These are phyloP conservation scores for Rhabdophis nuchalis DNA, from an alignment of 2,797 vertebrate species.

Conservation along the genomic window DNA sequence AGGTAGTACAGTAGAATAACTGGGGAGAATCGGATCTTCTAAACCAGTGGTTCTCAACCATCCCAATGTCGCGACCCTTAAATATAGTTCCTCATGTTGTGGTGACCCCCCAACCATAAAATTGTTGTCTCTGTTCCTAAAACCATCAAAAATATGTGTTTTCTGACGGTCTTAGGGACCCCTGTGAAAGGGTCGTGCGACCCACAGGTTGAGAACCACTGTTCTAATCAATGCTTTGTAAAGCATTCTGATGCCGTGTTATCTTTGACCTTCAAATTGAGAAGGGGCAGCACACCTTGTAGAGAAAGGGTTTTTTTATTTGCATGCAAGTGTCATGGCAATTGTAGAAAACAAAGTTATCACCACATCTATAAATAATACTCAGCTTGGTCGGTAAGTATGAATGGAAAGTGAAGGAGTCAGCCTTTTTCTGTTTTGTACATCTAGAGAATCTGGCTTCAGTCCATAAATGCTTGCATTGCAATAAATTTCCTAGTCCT, in stretches of 20 bases:
- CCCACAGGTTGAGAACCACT: too few relatives aligned
- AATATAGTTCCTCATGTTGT: too few relatives aligned
- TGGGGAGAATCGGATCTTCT: neutral
- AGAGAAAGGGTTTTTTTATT: neutral
- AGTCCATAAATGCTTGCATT: neutral
- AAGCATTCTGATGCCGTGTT: neutral
- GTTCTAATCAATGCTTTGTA: neutral
- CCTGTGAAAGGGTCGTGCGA: too few relatives aligned
- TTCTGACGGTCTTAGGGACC: too few relatives aligned
- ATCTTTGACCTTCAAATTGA: slow-evolving; percentile 14
- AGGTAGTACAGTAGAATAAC: neutral
- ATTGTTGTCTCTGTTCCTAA: too few relatives aligned
- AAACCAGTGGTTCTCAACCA: too few relatives aligned
- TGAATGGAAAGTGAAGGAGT: neutral
- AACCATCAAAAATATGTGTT: too few relatives aligned
- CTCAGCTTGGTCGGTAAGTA: neutral
- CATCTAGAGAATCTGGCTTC: neutral
- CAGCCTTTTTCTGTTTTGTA: neutral
- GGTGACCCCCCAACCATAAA: too few relatives aligned
- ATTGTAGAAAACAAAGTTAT: neutral
- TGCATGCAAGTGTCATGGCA: neutral
- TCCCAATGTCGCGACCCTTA: too few relatives aligned
- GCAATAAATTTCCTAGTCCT: neutral
- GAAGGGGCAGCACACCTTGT: neutral
- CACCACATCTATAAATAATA: neutral